Evolutionary conservation across 2,888 invertebrate species (phyloP).

Genomic region (Galerucella pusilla): DNA sequence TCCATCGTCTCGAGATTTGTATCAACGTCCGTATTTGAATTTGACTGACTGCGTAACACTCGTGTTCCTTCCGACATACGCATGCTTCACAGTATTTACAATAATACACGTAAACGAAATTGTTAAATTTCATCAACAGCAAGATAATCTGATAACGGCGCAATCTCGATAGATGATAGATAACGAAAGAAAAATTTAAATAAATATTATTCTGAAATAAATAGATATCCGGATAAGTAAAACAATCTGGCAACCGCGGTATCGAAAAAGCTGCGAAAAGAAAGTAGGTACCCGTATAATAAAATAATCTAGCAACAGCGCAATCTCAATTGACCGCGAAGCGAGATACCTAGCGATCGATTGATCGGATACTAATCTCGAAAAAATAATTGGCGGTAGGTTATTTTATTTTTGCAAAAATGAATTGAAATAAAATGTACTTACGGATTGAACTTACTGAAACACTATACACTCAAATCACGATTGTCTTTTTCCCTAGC

Average conservation of each 20-base stretch:
- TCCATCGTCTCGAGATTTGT: background rate
- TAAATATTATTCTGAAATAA: background rate
- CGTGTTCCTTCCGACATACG: background rate
- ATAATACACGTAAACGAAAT: too few relatives aligned
- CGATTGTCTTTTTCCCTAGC: background rate
- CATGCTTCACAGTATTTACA: too few relatives aligned
- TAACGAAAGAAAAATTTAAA: background rate
- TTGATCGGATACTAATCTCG: background rate
- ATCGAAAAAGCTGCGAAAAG: background rate
- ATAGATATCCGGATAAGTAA: background rate
- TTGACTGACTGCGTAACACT: constrained; percentile 7
- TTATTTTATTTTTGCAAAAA: background rate
- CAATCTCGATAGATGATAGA: background rate
- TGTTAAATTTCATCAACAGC: too few relatives aligned
- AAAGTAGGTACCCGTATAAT: background rate
- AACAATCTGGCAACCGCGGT: background rate
- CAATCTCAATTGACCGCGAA: constrained; percentile 8
- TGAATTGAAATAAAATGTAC: constrained; percentile 6
- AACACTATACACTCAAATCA: constrained; percentile 4
- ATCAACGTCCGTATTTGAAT: background rate
- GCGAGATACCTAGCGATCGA: background rate
- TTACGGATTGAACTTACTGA: constrained; percentile 3
- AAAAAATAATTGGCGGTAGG: background rate
- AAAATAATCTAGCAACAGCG: constrained; percentile 2
- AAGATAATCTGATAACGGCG: too few relatives aligned